A percentile compares a stretch with the other conserved stretches of the same genome.
These are phyloP conservation scores for Haliclona indistincta DNA, from an alignment of 37 sponge, comb jelly and placozoan genomes.

Conservation along the genomic window DNA sequence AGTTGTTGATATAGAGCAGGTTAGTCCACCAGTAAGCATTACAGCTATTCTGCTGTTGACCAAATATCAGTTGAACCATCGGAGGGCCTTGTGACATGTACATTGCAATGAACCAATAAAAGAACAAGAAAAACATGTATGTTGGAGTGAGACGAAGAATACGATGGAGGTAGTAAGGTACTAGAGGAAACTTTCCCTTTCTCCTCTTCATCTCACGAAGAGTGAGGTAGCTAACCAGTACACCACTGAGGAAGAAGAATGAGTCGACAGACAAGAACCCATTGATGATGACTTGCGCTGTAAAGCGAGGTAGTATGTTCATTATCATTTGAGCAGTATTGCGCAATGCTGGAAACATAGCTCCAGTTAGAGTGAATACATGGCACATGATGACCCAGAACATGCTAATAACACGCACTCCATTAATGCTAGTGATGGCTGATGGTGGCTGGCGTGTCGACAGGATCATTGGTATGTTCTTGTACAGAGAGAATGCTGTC, in stretches of 20 bases:
- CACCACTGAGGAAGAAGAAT: slow-evolving; percentile 80
- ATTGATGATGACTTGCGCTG: slow-evolving; percentile 57
- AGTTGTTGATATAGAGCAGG: slow-evolving; percentile 71
- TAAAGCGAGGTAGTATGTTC: slow-evolving; percentile 18
- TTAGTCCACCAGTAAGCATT: slow-evolving; percentile 67
- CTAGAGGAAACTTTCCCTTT: slow-evolving; percentile 39
- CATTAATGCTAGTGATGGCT: slow-evolving; percentile 76
- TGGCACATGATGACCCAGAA: slow-evolving; percentile 81
- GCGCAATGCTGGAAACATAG: neutral
- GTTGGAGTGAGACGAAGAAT: slow-evolving; percentile 61
- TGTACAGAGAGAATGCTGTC: slow-evolving; percentile 54
- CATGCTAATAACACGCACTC: slow-evolving; percentile 79
- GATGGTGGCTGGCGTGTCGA: slow-evolving; percentile 54
- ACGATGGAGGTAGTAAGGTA: slow-evolving; percentile 65
- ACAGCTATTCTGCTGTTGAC: slow-evolving; percentile 1
- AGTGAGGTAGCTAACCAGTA: slow-evolving; percentile 63
- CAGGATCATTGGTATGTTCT: slow-evolving; percentile 48
- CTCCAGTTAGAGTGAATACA: slow-evolving; percentile 12
- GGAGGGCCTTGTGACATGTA: slow-evolving; percentile 16
- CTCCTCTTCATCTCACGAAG: slow-evolving; percentile 54
- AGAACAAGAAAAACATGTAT: slow-evolving; percentile 51
- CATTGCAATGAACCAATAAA: slow-evolving; percentile 36
- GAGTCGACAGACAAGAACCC: slow-evolving; percentile 69
- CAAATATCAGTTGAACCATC: neutral
- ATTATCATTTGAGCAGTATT: neutral